Evolutionary conservation across 2,113 vertebrate genomes (phyloP).

Genomic region (Callipepla californica): DNA sequence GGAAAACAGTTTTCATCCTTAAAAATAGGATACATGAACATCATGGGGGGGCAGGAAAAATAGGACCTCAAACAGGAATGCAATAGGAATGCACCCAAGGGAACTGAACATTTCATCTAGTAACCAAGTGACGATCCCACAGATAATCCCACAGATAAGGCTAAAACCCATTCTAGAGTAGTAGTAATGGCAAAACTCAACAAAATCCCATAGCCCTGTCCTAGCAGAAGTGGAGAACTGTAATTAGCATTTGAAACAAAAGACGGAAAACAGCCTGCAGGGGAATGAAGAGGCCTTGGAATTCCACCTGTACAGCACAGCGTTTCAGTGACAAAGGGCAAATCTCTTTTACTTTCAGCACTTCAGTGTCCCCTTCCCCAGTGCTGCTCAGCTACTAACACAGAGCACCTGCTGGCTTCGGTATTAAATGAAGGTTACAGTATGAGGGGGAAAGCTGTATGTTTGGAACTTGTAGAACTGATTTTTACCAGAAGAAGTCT

Average conservation of each 20-base stretch:
- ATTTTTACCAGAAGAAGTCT: background rate
- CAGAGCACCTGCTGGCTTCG: background rate
- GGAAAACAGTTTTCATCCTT: background rate
- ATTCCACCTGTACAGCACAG: background rate
- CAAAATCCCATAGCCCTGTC: background rate
- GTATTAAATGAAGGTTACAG: background rate
- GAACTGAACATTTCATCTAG: background rate
- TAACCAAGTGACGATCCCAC: background rate
- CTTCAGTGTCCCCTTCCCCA: background rate
- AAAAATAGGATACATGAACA: background rate
- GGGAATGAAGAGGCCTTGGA: background rate
- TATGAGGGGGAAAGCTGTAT: background rate
- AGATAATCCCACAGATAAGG: background rate
- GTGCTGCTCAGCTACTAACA: background rate
- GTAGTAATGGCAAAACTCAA: background rate
- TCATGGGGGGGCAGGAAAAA: background rate
- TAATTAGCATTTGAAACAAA: background rate
- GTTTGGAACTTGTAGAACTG: background rate
- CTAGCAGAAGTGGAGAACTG: background rate
- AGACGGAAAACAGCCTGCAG: background rate
- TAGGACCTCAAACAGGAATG: background rate
- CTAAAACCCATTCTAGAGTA: background rate
- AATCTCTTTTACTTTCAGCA: background rate
- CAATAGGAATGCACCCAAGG: accelerated
- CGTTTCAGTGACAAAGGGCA: background rate